Evolutionary conservation across 2,113 vertebrate genomes (phyloP).

Genomic region (Orcinus orca): DNA sequence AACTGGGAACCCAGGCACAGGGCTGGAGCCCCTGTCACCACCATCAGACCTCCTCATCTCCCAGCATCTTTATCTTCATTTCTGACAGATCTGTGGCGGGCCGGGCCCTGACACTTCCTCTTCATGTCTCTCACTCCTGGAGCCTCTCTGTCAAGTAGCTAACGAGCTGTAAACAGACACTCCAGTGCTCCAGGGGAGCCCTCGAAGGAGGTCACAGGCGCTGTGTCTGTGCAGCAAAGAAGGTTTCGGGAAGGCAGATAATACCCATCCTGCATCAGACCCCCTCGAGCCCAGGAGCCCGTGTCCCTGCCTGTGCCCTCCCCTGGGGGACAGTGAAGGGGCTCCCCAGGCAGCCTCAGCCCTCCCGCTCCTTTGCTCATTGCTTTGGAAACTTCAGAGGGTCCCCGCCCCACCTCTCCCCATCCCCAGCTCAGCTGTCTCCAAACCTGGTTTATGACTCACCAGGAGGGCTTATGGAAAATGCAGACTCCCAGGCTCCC

Average conservation of each 20-base stretch:
- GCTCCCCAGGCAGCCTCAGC: neutral
- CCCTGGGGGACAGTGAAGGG: neutral
- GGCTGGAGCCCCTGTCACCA: rapidly evolving
- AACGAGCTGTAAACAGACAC: slow-evolving; percentile 63
- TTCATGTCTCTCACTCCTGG: neutral
- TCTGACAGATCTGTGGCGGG: neutral
- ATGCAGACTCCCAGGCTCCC: neutral
- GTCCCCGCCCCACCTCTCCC: neutral
- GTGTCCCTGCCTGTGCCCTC: neutral
- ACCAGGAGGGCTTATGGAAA: neutral
- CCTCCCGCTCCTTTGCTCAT: neutral
- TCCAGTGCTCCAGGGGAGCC: neutral
- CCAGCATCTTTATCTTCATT: slow-evolving; percentile 13
- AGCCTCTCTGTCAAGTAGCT: slow-evolving; percentile 57
- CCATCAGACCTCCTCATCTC: neutral
- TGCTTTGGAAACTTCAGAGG: neutral
- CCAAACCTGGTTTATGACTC: neutral
- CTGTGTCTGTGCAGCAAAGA: neutral
- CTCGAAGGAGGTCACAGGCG: rapidly evolving
- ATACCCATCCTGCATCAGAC: rapidly evolving
- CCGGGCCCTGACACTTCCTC: slow-evolving; percentile 7
- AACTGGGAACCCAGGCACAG: neutral
- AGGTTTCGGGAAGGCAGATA: neutral
- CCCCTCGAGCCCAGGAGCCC: rapidly evolving
- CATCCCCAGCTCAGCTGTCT: neutral